Conservation (phyloP, 2,888 invertebrate genomes). For the Odontothrips loti region DNA sequence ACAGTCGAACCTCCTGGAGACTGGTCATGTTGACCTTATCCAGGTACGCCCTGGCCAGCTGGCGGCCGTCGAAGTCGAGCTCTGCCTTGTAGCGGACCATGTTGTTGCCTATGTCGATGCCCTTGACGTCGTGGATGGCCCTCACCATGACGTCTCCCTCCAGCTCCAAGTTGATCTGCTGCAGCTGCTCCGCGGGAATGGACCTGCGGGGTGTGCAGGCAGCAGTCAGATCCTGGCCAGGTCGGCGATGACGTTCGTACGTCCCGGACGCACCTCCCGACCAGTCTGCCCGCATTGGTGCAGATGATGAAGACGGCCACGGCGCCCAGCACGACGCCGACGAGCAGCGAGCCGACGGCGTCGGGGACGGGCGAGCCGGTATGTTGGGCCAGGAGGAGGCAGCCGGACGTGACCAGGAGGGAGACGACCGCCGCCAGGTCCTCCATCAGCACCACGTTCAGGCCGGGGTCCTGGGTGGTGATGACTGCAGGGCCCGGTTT, state of each 20-base stretch:
- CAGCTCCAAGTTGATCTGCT: conserved; percentile 27
- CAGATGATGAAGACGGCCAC: conserved; percentile 27
- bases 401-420: not conserved
- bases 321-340: conserved; percentile 22
- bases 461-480: conserved; percentile 24
- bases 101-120: conserved; percentile 30
- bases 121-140: conserved; percentile 31
- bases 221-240: not conserved
- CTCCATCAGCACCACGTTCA: conserved; percentile 29
- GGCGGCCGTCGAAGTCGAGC: conserved; percentile 28
- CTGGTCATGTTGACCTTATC: conserved; percentile 23
- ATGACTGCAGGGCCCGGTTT: not conserved
- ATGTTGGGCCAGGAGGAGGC: not conserved
- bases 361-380: conserved; percentile 18
- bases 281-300: conserved; percentile 21
- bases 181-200: conserved; percentile 12
- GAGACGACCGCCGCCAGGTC: conserved; percentile 26
- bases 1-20: not conserved
- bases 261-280: conserved; percentile 27
- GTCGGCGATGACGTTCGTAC: not conserved
- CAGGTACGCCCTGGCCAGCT: conserved; percentile 27
- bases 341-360: conserved; percentile 28
- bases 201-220: not conserved
- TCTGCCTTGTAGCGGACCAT: conserved; percentile 30
- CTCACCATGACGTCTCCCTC: conserved; percentile 30